Evolutionary conservation across 2,113 vertebrate genomes (phyloP), one percentile per base, ranked within the genome.

Genomic region (Coreoperca whiteheadi): DNA sequence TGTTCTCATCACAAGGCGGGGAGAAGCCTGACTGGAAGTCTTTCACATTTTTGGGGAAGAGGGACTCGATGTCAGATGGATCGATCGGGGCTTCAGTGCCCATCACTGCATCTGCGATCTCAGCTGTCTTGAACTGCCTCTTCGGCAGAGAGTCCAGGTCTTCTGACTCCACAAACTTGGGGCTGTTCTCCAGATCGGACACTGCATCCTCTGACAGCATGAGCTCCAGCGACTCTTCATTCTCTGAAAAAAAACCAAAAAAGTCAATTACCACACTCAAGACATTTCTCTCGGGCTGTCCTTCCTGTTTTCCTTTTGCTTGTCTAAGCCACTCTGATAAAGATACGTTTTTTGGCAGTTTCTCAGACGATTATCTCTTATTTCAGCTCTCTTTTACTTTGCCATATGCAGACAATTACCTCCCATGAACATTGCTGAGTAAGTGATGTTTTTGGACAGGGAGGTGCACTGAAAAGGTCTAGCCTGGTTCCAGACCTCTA

Each of bases 61-160:
- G 94, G 0, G 96, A 96, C 68, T 97, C 84, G 2, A 97, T 87
- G 41, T 89, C 92, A 16, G 93, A 93, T 4, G 94, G 84, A 77
- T 87, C 91, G 9, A 96, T 84, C 0, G 92, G 87, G 0, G 86
- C 77, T 18, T 92, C 96, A 0, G 93, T 94, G 28, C 95, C 95
- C 95, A 96, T 94, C 89, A 96, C 93, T 0, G 97, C 95, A 46
- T 96, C 95, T 0, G 96, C 96, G 0, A 96, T 96, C 86, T 97
- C 96, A 0, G 95, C 96, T 0, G 94, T 96, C 70, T 94, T 94
- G 74, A 96, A 97, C 89, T 94, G 96, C 66, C 88, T 91, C 81
- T 91, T 93, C 0, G 89, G 85, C 14, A 75, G 76, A 46, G 84
- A 74, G 32, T 87, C 87, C 8, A 86, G 0, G 0, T 94, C 88